Base-by-base conservation (phyloP, 2,888 invertebrate genomes). In the Tupiocoris notatus region DNA sequence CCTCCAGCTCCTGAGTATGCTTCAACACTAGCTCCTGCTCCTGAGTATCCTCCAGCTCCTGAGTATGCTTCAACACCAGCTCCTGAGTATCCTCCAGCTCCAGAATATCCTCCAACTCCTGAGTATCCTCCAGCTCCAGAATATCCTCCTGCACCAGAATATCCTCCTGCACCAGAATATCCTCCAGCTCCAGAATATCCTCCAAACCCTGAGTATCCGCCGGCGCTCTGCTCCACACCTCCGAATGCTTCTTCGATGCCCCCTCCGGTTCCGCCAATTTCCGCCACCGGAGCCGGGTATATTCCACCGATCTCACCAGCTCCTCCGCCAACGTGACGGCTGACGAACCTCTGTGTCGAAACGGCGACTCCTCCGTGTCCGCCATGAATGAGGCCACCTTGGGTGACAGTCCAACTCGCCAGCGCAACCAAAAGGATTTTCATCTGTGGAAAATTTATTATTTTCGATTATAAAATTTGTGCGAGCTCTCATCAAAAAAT, bases 281-380 rank as follows among this genome's bases (percentile, higher is more conserved):
- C 24, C 23, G n/a, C 24, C 3, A 23, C 24, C 23, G 6, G 25
- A 24, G 23, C 65, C 65, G 39, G 20, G 16, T 59, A 59, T 2
- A 6, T 6, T 3, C n/a, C 20, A 7, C 59, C 59, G 39, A 3
- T 12, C 6, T 24, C n/a, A n/a, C 24, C 3, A 23, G 21, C 23
- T 1, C 65, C 65, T 24, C 65, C 39, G 39, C 18, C 39, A 3
- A 12, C 16, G 17, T 65, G 25, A 17, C n/a, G 18, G n/a, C 39
- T 65, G 2, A 65, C 65, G n/a, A 65, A 65, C 7, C 25, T 65
- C 65, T 65, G 65, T 17, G 65, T 23, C 1, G 65, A 65, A 39
- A 39, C 39, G 1, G 65, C 25, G 20, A 25, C 65, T 23, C 25
- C 24, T 6, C 18, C 25, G 16, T 63, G 22, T 6, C 39, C 17